These are phyloP conservation scores for Allygus modestus DNA, from an alignment of 2,888 invertebrate genomes.

Conservation along the genomic window DNA sequence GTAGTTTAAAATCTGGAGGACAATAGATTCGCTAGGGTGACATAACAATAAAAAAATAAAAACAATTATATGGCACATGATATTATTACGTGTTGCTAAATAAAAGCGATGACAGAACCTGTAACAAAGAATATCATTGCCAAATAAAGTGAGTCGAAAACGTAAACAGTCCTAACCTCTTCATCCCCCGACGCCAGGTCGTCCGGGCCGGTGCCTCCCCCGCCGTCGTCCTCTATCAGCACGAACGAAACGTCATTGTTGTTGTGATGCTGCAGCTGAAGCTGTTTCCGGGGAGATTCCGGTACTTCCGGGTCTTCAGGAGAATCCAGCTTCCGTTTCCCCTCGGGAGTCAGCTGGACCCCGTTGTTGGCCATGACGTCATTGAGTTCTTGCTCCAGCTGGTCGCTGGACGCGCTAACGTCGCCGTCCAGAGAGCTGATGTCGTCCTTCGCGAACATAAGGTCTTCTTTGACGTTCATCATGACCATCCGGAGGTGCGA, in stretches of 20 bases:
- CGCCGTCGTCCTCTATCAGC: slow-evolving; percentile 73
- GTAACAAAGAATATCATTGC: too few species aligned
- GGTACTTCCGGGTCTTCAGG: slow-evolving; percentile 70
- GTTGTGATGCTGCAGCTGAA: slow-evolving; percentile 72
- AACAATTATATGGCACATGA: too few species aligned
- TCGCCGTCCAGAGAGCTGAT: slow-evolving; percentile 56
- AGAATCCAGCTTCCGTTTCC: slow-evolving; percentile 39
- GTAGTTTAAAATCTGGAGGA: too few species aligned
- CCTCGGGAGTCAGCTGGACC: slow-evolving; percentile 41
- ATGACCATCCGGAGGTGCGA: slow-evolving; percentile 10
- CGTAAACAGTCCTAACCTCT: slow-evolving; percentile 64
- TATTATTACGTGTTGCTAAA: too few species aligned
- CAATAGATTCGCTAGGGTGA: too few species aligned
- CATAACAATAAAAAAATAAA: too few species aligned
- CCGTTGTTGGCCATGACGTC: slow-evolving; percentile 55
- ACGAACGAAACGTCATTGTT: slow-evolving; percentile 76
- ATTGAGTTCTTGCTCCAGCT: slow-evolving; percentile 54
- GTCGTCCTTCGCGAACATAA: slow-evolving; percentile 57
- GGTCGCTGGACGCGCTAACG: slow-evolving; percentile 55
- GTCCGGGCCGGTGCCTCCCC: slow-evolving; percentile 70
- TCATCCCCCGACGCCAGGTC: slow-evolving; percentile 68
- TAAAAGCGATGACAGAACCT: too few species aligned
- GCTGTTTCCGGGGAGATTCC: slow-evolving; percentile 72
- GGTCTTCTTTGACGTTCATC: slow-evolving; percentile 57
- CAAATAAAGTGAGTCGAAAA: neutral